These are phyloP conservation scores for Atta cephalotes DNA, from an alignment of 1,140 invertebrate species.

Conservation along the genomic window DNA sequence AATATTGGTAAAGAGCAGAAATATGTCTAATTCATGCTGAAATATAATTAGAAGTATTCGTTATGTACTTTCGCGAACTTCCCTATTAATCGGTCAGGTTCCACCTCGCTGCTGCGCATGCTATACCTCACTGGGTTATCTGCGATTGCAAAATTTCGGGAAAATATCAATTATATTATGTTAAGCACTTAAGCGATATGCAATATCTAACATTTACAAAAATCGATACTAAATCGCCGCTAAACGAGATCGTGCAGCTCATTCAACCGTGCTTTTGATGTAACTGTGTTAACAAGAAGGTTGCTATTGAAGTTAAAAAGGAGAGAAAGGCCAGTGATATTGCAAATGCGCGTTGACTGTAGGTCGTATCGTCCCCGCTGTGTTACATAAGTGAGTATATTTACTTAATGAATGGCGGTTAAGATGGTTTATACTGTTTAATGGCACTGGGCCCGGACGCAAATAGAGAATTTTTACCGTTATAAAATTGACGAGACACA, in stretches of 20 bases:
- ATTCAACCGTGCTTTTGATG: slow-evolving; percentile 60
- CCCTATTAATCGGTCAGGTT: slow-evolving; percentile 39
- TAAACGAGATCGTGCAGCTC: slow-evolving; percentile 60
- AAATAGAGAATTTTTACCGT: slow-evolving; percentile 47
- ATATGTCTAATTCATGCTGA: slow-evolving; percentile 3
- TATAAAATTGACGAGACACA: slow-evolving; percentile 41
- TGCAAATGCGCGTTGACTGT: slow-evolving; percentile 37
- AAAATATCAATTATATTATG: slow-evolving; percentile 39
- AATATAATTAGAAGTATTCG: slow-evolving; percentile 17
- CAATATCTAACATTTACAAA: slow-evolving; percentile 36
- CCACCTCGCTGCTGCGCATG: slow-evolving; percentile 31
- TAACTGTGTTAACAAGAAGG: slow-evolving; percentile 53
- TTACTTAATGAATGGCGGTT: slow-evolving; percentile 47
- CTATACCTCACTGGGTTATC: slow-evolving; percentile 60
- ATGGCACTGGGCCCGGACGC: slow-evolving; percentile 21
- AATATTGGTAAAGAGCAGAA: slow-evolving; percentile 6
- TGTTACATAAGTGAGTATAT: slow-evolving; percentile 54
- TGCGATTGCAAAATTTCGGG: neutral
- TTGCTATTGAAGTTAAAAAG: slow-evolving; percentile 44
- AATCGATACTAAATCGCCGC: slow-evolving; percentile 41
- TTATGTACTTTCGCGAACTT: neutral
- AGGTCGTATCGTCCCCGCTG: slow-evolving; percentile 16
- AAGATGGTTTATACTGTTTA: slow-evolving; percentile 28
- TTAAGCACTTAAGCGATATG: slow-evolving; percentile 49
- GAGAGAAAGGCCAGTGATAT: slow-evolving; percentile 38